Percentiles rank a stretch among this genome's conserved stretches.
Evolutionary conservation across 2,888 invertebrate genomes (phyloP).

Genomic region (Thecocarcelia acutangulata): DNA sequence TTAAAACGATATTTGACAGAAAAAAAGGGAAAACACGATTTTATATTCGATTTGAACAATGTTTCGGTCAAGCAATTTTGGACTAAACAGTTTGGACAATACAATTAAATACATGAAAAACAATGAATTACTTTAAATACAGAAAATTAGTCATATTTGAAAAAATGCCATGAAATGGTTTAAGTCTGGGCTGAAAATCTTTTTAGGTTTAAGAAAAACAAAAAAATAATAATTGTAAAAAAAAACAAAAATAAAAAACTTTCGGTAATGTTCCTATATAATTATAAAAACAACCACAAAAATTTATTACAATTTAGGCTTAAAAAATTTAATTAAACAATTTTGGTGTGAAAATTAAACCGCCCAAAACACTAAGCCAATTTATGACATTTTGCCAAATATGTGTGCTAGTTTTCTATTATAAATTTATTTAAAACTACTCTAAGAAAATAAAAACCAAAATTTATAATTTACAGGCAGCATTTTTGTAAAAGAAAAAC

Average conservation of each 20-base stretch:
- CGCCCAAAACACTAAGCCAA: constrained; percentile 15
- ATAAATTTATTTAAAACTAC: constrained; percentile 66
- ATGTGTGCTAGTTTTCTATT: constrained; percentile 35
- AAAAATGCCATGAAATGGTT: constrained; percentile 1
- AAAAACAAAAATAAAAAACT: constrained; percentile 70
- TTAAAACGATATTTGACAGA: constrained; percentile 16
- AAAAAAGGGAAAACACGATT: constrained; percentile 28
- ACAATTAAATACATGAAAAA: constrained; percentile 59
- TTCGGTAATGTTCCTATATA: constrained; percentile 81
- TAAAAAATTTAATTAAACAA: constrained; percentile 50
- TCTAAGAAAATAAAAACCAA: constrained; percentile 69
- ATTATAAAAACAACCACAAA: constrained; percentile 72
- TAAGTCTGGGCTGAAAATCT: constrained; percentile 13
- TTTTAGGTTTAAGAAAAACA: constrained; percentile 66
- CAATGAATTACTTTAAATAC: constrained; percentile 61
- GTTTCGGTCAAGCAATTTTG: constrained; percentile 67
- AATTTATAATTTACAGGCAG: constrained; percentile 80
- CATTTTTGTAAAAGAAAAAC: constrained; percentile 73
- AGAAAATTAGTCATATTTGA: constrained; percentile 29
- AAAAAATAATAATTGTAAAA: constrained; percentile 58
- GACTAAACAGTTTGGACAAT: constrained; percentile 70
- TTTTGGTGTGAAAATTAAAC: constrained; percentile 64
- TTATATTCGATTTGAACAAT: constrained; percentile 54
- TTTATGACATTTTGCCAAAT: constrained; percentile 25
- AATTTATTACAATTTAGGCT: constrained; percentile 70